Conservation (phyloP, 2,797 vertebrate species). For the Schizopygopsis malacanthus region DNA sequence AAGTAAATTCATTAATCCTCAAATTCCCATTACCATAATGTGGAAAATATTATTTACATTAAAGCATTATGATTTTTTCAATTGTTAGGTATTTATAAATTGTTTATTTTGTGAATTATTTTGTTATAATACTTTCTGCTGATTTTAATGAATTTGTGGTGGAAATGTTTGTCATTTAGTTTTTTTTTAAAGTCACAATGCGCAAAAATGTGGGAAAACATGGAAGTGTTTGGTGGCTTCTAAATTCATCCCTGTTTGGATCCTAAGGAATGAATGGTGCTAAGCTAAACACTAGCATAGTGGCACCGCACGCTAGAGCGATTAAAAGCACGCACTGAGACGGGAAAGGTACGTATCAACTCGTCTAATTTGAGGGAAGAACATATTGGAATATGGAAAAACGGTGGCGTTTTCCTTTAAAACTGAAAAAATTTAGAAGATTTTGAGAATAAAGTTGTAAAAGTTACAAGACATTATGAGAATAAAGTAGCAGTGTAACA, state of each 20-base stretch:
- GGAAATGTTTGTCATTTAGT: not conserved
- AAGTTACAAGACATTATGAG: not conserved
- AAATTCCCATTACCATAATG: not conserved
- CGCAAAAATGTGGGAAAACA: too few species aligned
- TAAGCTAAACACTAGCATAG: too few species aligned
- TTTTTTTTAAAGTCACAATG: not conserved
- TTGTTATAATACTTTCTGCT: not conserved
- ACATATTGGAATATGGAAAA: too few species aligned
- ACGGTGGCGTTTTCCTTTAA: too few species aligned
- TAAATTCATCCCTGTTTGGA: too few species aligned
- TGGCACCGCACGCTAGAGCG: too few species aligned
- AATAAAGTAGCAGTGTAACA: not conserved
- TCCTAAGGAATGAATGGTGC: too few species aligned
- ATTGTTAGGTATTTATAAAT: not conserved
- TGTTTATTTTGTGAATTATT: not conserved
- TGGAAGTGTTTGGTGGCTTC: too few species aligned
- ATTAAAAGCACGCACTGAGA: too few species aligned
- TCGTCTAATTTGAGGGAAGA: too few species aligned
- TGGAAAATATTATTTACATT: not conserved
- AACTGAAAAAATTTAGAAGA: rapidly evolving
- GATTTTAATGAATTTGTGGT: not conserved
- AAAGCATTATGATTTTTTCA: not conserved
- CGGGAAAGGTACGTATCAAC: too few species aligned
- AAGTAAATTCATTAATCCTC: not conserved
- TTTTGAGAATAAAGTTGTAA: conserved; percentile 2